Evolutionary conservation across 2,888 invertebrate species (phyloP).

Genomic region (Temnothorax unifasciatus): DNA sequence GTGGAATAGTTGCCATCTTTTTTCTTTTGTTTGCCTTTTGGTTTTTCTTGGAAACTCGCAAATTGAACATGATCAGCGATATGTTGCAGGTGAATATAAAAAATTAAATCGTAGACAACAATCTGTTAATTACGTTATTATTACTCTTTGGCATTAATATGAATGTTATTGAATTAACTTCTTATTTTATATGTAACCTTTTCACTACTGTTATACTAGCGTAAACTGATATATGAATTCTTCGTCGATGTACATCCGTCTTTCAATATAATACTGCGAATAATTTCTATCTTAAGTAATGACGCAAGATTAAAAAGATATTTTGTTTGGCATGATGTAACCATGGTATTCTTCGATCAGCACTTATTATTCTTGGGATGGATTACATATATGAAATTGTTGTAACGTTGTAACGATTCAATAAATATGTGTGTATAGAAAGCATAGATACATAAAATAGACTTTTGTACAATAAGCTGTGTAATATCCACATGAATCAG

Average conservation of each 20-base stretch:
- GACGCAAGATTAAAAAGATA: neutral
- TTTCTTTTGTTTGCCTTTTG: neutral
- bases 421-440: no score
- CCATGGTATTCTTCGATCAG: neutral
- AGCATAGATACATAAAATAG: no score
- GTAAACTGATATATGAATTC: neutral
- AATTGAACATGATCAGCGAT: neutral
- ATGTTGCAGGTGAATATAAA: neutral
- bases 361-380: neutral
- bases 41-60: neutral
- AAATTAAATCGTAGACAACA: neutral
- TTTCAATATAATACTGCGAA: neutral
- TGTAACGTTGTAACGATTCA: no score
- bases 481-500: no score
- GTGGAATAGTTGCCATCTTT: neutral
- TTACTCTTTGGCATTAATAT: neutral
- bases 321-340: neutral
- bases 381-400: no score
- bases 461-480: no score
- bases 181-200: neutral
- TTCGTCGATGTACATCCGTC: neutral
- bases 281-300: neutral
- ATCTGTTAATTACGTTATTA: neutral
- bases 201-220: neutral
- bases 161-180: neutral